Conservation (phyloP, 35 echinoderm and acorn worm genomes). For the Lytechinus pictus region DNA sequence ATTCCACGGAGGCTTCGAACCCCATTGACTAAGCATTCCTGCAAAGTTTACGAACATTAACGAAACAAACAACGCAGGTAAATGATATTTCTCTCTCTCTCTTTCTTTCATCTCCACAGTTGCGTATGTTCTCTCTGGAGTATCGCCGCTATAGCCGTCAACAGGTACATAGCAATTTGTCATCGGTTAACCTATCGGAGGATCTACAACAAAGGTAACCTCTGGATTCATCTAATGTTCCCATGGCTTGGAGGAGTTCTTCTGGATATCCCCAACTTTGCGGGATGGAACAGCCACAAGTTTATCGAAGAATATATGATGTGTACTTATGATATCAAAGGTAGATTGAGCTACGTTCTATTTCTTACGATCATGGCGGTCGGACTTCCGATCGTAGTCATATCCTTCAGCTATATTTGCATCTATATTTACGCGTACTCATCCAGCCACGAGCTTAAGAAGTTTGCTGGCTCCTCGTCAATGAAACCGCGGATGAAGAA, state of each 20-base stretch:
- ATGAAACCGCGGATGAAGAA: not conserved
- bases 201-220: conserved; percentile 64
- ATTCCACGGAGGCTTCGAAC: no score
- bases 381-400: not conserved
- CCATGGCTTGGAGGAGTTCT: not conserved
- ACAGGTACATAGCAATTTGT: conserved; percentile 70
- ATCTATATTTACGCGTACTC: conserved; percentile 22
- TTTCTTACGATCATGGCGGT: not conserved
- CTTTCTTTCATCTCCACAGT: conserved; percentile 23
- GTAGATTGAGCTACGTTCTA: not conserved
- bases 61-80: no score
- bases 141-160: conserved; percentile 62
- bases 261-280: conserved; percentile 32
- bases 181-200: conserved; percentile 54
- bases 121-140: conserved; percentile 73
- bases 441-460: not conserved
- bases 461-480: not conserved
- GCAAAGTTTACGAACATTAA: no score
- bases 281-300: conserved; percentile 15
- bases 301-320: not conserved
- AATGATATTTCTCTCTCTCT: no score
- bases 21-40: no score
- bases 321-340: conserved; percentile 13
- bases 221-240: not conserved
- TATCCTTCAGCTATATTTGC: conserved; percentile 36